These are phyloP conservation scores for Leptopilina myrica DNA, from an alignment of 2,888 invertebrate species.

Conservation along the genomic window DNA sequence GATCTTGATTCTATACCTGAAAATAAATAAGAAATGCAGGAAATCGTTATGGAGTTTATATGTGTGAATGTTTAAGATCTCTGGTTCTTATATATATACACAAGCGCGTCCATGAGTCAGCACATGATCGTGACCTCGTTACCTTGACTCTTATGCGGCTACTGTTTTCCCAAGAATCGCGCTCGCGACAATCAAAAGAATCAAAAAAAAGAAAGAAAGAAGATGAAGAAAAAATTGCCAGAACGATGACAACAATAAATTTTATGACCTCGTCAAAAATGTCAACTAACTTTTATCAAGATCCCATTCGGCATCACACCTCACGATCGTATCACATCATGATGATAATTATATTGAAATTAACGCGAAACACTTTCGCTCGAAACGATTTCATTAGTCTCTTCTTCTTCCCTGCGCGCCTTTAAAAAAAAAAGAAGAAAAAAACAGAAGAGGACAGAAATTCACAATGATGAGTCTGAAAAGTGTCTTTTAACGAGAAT, in stretches of 20 bases:
- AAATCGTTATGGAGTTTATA: too few species aligned
- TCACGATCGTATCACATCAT: constrained; percentile 45
- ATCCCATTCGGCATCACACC: constrained; percentile 59
- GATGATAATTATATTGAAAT: constrained; percentile 58
- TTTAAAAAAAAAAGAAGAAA: too few species aligned
- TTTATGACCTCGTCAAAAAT: constrained; percentile 57
- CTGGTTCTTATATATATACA: too few species aligned
- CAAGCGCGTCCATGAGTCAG: constrained; percentile 45
- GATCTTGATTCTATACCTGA: too few species aligned
- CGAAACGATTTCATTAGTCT: constrained; percentile 58
- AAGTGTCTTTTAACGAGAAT: constrained; percentile 35
- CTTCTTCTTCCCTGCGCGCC: neutral
- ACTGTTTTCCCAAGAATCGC: constrained; percentile 62
- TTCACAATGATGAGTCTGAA: constrained; percentile 2
- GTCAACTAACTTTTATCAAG: constrained; percentile 60
- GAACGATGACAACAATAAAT: constrained; percentile 53
- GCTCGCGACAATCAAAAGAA: constrained; percentile 60
- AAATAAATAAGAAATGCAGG: too few species aligned
- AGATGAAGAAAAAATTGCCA: constrained; percentile 60
- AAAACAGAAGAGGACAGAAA: neutral
- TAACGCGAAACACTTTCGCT: constrained; percentile 58
- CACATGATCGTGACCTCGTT: constrained; percentile 67
- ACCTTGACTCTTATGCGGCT: constrained; percentile 67
- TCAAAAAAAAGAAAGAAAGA: constrained; percentile 60
- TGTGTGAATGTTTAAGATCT: too few species aligned